These are phyloP conservation scores for Solea solea DNA, from an alignment of 2,113 vertebrate genomes.

Conservation along the genomic window DNA sequence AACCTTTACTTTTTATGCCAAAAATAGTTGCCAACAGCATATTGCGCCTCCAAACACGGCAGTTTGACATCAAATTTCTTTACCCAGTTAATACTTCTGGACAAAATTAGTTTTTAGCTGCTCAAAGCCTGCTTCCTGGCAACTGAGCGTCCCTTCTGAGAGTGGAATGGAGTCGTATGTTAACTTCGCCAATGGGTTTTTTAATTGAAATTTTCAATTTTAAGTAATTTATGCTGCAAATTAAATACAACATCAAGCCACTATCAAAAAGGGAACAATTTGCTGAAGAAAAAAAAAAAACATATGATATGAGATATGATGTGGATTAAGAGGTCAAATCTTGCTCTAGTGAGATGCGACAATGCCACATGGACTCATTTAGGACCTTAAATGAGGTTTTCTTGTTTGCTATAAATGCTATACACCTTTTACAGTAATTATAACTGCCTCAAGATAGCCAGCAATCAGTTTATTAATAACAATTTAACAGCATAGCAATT, in stretches of 20 bases:
- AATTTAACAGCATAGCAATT: background rate
- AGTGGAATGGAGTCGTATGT: background rate
- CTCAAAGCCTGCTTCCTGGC: constrained; percentile 19
- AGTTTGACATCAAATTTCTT: constrained; percentile 2
- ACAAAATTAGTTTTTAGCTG: background rate
- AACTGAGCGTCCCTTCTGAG: background rate
- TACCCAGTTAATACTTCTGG: background rate
- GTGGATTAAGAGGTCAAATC: background rate
- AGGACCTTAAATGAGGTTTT: background rate
- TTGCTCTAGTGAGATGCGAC: no score
- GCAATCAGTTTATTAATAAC: no score
- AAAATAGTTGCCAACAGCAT: background rate
- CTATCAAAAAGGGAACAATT: background rate
- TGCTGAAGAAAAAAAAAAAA: background rate
- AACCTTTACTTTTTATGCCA: background rate
- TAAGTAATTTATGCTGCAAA: constrained; percentile 1
- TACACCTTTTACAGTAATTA: background rate
- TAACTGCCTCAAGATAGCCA: no score
- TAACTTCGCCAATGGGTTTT: background rate
- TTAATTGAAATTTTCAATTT: background rate
- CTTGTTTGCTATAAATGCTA: background rate
- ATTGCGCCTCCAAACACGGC: background rate
- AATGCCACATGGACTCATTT: background rate
- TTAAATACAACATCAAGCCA: constrained; percentile 2
- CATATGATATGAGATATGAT: no score